phyloP scores from a whole-genome alignment of 2,888 invertebrate species.

The Epinotia brunnichana region DNA sequence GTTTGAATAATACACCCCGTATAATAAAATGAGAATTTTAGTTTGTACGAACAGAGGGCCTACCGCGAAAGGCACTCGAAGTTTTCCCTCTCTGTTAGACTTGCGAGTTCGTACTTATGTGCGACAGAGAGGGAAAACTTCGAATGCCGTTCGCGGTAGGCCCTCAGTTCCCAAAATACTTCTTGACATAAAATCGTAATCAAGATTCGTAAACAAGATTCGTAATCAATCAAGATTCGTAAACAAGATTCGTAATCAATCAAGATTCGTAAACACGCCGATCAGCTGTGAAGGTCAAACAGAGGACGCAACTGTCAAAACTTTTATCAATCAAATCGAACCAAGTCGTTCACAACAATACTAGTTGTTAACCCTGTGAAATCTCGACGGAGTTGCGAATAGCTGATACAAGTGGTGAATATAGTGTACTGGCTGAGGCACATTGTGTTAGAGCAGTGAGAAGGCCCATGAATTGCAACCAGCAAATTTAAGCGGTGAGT shows the following conservation, averaged over 20 bases:
- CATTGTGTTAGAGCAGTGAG: neutral
- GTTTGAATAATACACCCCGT: too few species aligned
- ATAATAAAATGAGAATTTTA: too few species aligned
- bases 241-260: constrained; percentile 28
- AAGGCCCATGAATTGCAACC: constrained; percentile 3
- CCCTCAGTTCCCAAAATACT: too few species aligned
- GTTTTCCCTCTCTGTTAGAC: too few species aligned
- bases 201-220: constrained; percentile 37
- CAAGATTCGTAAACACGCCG: constrained; percentile 32
- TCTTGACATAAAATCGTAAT: neutral
- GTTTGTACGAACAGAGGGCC: too few species aligned
- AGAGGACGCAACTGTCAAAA: constrained; percentile 43
- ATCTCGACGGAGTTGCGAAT: neutral
- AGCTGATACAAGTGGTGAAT: neutral
- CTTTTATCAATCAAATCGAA: constrained; percentile 34
- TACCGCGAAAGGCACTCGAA: too few species aligned
- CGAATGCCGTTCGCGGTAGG: too few species aligned
- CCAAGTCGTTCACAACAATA: constrained; percentile 17
- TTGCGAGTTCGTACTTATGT: too few species aligned
- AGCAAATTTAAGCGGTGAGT: constrained; percentile 10
- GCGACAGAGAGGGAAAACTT: too few species aligned
- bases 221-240: constrained; percentile 19
- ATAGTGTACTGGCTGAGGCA: neutral
- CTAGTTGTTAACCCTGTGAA: neutral
- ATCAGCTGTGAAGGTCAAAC: constrained; percentile 41